Conservation (phyloP, 2,113 vertebrate genomes). For the Laticauda laticaudata region DNA sequence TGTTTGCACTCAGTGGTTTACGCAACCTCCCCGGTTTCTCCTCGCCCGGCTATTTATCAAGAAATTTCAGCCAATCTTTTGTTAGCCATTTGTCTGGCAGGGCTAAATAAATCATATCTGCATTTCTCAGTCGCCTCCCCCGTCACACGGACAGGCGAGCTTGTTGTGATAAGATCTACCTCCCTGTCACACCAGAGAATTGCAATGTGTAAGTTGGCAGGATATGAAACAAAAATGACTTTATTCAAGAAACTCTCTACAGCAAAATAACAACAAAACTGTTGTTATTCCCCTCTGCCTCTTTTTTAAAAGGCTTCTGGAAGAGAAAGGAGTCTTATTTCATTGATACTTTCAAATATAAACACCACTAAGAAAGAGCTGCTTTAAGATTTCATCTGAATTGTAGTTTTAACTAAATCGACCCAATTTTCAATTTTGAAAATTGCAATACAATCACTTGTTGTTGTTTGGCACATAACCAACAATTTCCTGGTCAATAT, state of each 20-base stretch:
- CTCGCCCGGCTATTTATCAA: not conserved
- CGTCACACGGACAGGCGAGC: not conserved
- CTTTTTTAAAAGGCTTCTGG: not conserved
- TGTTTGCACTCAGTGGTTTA: not conserved
- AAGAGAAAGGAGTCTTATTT: not conserved
- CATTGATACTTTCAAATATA: not conserved
- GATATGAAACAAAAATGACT: conserved; percentile 20
- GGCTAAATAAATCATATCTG: conserved; percentile 3
- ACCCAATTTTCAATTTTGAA: not conserved
- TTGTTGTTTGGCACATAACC: not conserved
- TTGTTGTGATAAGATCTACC: conserved; percentile 5
- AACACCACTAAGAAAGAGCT: not conserved
- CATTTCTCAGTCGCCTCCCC: conserved; percentile 20
- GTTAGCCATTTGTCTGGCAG: not conserved
- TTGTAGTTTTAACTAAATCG: not conserved
- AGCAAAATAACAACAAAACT: not conserved
- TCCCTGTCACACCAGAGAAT: not conserved
- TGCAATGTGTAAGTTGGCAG: conserved; percentile 4
- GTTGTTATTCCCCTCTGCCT: not conserved
- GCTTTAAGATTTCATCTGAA: not conserved
- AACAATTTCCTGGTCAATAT: too few relatives aligned
- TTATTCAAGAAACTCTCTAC: not conserved
- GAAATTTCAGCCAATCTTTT: not conserved
- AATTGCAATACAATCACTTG: not conserved
- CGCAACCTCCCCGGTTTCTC: not conserved